A percentile compares a stretch with the other conserved stretches of the same genome.
These are phyloP conservation scores for Palythoa grandis DNA, from an alignment of 92 coral and sea anemone species.

Conservation along the genomic window DNA sequence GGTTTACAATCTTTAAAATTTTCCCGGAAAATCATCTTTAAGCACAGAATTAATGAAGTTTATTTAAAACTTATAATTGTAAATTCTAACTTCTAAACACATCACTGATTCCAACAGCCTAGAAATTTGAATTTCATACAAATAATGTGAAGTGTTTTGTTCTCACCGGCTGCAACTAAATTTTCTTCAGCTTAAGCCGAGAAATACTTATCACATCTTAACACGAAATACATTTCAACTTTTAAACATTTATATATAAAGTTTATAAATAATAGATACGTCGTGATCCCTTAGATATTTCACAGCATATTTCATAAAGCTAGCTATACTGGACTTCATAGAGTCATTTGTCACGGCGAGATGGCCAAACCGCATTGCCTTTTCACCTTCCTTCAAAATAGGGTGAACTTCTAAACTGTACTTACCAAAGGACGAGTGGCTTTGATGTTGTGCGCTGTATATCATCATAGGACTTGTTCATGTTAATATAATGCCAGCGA, in stretches of 20 bases:
- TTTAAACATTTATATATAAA: not conserved
- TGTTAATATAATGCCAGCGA: not conserved
- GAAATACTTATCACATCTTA: not conserved
- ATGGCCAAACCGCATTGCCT: not conserved
- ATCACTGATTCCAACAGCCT: not conserved
- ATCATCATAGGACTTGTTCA: constrained; percentile 12
- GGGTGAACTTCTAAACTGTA: constrained; percentile 1
- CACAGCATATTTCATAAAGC: not conserved
- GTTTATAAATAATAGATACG: constrained; percentile 17
- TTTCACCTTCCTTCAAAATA: not conserved
- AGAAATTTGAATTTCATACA: constrained; percentile 27
- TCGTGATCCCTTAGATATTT: not conserved
- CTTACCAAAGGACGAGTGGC: constrained; percentile 35
- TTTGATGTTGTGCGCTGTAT: constrained; percentile 13
- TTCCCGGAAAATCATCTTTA: not conserved
- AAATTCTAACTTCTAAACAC: constrained; percentile 14
- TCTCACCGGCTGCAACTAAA: not conserved
- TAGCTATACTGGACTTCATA: not conserved
- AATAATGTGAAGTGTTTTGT: not conserved
- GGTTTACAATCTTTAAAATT: not conserved
- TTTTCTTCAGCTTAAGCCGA: not conserved
- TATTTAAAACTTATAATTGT: not conserved
- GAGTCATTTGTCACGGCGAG: constrained; percentile 4
- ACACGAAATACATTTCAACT: not conserved
- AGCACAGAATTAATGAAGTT: not conserved